Conservation (phyloP, 1,140 invertebrate species). For the Hermetia illucens region DNA sequence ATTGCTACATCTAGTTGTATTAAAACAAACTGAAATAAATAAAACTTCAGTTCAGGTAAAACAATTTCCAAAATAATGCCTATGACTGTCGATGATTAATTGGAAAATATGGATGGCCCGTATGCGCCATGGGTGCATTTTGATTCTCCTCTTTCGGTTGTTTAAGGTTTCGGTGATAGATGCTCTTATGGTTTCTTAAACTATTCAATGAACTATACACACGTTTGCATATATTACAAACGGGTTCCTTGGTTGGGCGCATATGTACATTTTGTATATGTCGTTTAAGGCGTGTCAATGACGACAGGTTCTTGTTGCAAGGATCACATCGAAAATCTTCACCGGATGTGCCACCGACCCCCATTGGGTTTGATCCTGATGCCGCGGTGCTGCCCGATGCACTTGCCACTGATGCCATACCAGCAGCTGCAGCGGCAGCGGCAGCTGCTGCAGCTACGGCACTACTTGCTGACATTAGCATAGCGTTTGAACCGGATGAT, state of each 20-base stretch:
- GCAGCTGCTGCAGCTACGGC: neutral
- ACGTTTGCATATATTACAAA: constrained; percentile 77
- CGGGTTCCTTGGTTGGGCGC: constrained; percentile 66
- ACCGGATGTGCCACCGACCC: constrained; percentile 31
- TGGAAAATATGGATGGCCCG: constrained; percentile 15
- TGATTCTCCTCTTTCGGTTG: constrained; percentile 32
- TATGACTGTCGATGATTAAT: constrained; percentile 10
- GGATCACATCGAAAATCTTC: constrained; percentile 75
- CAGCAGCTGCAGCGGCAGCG: constrained; percentile 27
- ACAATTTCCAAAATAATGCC: too few species aligned
- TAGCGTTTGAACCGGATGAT: constrained; percentile 7
- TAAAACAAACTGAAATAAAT: constrained; percentile 29
- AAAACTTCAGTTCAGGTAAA: too few species aligned
- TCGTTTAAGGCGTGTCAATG: constrained; percentile 65
- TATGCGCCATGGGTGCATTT: constrained; percentile 11
- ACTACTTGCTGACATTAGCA: too few species aligned
- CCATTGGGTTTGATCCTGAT: constrained; percentile 30
- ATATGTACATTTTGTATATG: constrained; percentile 80
- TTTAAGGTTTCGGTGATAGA: constrained; percentile 62
- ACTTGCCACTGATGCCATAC: constrained; percentile 6
- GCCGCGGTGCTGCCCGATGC: constrained; percentile 17
- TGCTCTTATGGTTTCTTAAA: constrained; percentile 76
- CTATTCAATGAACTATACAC: constrained; percentile 78
- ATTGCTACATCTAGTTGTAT: too few species aligned
- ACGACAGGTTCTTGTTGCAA: constrained; percentile 76